A percentile compares a stretch with the other conserved stretches of the same genome.
These are phyloP conservation scores for Protomyctophum bolini DNA, from an alignment of 2,113 vertebrate species.

Conservation along the genomic window DNA sequence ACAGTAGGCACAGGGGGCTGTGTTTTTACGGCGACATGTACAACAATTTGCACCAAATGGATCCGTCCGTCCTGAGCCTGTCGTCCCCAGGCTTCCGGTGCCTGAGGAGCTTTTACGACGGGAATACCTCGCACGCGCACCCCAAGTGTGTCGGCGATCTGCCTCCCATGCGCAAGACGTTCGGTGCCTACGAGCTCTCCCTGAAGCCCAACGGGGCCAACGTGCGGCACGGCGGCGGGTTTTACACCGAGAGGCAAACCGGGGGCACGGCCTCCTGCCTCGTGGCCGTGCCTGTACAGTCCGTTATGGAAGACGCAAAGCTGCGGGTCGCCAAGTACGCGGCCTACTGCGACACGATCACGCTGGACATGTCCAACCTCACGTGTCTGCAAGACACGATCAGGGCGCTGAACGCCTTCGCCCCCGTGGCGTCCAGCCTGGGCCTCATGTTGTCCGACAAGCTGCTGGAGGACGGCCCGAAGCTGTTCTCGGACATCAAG, in stretches of 20 bases:
- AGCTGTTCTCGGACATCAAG: too few relatives aligned
- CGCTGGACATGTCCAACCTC: too few relatives aligned
- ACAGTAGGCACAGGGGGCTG: neutral
- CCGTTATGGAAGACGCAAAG: too few relatives aligned
- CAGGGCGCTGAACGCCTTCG: too few relatives aligned
- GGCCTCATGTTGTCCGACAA: too few relatives aligned
- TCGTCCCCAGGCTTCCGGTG: neutral
- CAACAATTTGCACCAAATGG: neutral
- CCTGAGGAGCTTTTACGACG: neutral
- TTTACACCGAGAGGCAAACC: neutral
- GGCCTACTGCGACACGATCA: too few relatives aligned
- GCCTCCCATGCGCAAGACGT: neutral
- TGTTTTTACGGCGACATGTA: neutral
- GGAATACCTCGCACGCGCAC: neutral
- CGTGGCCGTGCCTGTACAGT: too few relatives aligned
- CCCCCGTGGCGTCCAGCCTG: too few relatives aligned
- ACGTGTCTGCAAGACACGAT: too few relatives aligned
- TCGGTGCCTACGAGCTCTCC: neutral
- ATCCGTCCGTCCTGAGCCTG: neutral
- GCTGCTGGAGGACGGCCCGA: too few relatives aligned
- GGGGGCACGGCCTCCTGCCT: neutral
- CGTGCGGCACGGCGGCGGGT: neutral
- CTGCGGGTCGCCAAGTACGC: too few relatives aligned
- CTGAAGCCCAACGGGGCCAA: neutral
- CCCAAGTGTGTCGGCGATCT: neutral